These are phyloP conservation scores for Falco naumanni DNA, from an alignment of 2,797 vertebrate genomes.

Conservation along the genomic window DNA sequence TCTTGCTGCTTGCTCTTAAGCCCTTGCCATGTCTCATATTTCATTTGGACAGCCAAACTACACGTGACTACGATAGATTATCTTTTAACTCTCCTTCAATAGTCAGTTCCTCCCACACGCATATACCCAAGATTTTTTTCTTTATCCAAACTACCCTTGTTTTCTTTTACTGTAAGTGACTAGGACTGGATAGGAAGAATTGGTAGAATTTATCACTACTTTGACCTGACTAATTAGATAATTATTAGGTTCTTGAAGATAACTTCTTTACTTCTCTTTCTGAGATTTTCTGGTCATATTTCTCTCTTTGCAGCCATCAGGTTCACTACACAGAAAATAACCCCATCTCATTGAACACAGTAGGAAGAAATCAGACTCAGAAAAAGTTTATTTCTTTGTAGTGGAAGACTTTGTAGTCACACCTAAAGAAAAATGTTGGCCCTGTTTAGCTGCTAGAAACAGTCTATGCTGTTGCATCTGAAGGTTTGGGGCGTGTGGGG, in stretches of 20 bases:
- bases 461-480: not conserved
- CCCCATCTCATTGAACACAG: not conserved
- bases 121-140: not conserved
- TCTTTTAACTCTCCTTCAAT: not conserved
- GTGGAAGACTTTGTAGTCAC: not conserved
- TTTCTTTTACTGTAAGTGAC: not conserved
- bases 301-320: not conserved
- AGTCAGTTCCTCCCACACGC: not conserved
- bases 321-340: not conserved
- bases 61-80: not conserved
- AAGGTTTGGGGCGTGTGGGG: not conserved
- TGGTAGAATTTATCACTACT: not conserved
- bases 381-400: not conserved
- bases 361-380: not conserved
- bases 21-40: not conserved
- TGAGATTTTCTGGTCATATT: not conserved
- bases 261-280: not conserved
- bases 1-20: not conserved
- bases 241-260: not conserved
- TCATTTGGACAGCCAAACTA: not conserved
- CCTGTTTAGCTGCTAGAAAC: not conserved
- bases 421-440: not conserved
- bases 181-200: not conserved
- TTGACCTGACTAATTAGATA: not conserved
- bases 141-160: not conserved